Percentiles rank a stretch among this genome's conserved stretches.
These are phyloP conservation scores for Tachuris rubrigastra DNA, from an alignment of 2,113 vertebrate genomes.

Conservation along the genomic window DNA sequence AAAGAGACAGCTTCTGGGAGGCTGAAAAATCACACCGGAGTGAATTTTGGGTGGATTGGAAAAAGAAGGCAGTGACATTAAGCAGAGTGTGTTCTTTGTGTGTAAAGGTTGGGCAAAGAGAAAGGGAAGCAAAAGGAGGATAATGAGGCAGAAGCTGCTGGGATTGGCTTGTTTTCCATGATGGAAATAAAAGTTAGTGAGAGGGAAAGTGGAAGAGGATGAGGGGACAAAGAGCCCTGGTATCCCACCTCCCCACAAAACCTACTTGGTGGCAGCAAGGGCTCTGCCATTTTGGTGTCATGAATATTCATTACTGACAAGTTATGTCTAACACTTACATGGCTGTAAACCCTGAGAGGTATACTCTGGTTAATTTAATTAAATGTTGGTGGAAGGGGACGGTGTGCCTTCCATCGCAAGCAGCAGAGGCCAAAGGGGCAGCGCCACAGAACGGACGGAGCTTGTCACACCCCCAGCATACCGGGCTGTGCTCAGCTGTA, in stretches of 20 bases:
- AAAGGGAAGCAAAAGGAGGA: background rate
- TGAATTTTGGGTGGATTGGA: background rate
- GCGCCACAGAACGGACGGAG: background rate
- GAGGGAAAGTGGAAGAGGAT: background rate
- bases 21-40: slow-evolving; percentile 17
- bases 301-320: slow-evolving; percentile 11
- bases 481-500: background rate
- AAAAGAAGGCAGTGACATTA: background rate
- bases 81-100: background rate
- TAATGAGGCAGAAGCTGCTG: background rate
- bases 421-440: background rate
- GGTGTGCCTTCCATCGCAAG: fast-evolving
- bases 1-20: slow-evolving; percentile 90
- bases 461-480: background rate
- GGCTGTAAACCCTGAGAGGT: slow-evolving; percentile 30
- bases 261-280: background rate
- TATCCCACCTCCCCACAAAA: background rate
- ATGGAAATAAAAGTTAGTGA: background rate
- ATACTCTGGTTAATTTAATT: slow-evolving; percentile 25
- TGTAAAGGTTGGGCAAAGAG: background rate
- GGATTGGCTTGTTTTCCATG: background rate
- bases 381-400: background rate
- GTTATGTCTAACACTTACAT: background rate
- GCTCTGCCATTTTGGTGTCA: slow-evolving; percentile 3
- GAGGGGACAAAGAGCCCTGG: background rate